Evolutionary conservation across 2,797 vertebrate species (phyloP).

Genomic region (Rhynchonycteris naso): DNA sequence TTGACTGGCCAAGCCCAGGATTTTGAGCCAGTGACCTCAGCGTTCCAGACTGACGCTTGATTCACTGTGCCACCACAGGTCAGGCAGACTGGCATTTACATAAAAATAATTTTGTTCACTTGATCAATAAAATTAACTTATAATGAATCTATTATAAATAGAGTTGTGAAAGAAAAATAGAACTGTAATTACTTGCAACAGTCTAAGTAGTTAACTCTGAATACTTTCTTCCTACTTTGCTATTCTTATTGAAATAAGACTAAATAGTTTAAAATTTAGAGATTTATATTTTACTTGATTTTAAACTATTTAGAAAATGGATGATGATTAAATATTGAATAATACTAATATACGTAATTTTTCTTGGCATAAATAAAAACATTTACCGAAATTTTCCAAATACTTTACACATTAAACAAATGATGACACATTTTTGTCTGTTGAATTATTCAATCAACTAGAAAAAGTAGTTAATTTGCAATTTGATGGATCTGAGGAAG

Average conservation of each 20-base stretch:
- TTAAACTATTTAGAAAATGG: constrained; percentile 48
- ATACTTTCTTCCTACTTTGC: constrained; percentile 3
- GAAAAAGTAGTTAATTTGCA: constrained; percentile 58
- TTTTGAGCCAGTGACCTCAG: too few species aligned
- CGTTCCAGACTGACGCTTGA: too few species aligned
- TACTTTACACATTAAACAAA: constrained; percentile 49
- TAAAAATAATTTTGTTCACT: not conserved
- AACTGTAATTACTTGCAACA: constrained; percentile 4
- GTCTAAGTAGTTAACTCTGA: constrained; percentile 17
- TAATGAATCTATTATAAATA: constrained; percentile 38
- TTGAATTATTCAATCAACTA: constrained; percentile 43
- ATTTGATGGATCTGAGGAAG: constrained; percentile 21
- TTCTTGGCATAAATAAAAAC: not conserved
- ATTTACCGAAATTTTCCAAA: constrained; percentile 52
- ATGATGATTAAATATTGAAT: constrained; percentile 18
- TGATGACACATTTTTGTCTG: constrained; percentile 15
- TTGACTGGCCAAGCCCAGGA: too few species aligned
- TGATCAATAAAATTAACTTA: constrained; percentile 59
- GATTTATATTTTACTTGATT: constrained; percentile 35
- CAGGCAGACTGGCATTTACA: not conserved
- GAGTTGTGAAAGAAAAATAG: not conserved
- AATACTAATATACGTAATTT: constrained; percentile 4
- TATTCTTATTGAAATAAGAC: constrained; percentile 15
- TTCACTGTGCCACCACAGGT: too few species aligned
- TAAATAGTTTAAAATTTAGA: constrained; percentile 15